Evolutionary conservation across 2,888 invertebrate genomes (phyloP).

Genomic region (Ornithoptera alexandrae): DNA sequence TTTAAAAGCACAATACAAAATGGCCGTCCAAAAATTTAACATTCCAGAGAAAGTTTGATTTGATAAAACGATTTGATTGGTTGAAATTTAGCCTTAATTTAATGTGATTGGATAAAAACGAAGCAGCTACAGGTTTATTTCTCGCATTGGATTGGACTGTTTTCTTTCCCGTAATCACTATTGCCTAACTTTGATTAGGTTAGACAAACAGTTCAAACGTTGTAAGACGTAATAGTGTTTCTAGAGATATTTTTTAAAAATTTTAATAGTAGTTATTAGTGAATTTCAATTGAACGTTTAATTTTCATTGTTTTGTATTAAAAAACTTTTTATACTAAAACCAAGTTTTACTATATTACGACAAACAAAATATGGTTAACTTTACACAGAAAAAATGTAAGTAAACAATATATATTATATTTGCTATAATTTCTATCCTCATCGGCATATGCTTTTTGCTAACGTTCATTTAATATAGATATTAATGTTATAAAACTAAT

Average conservation of each 20-base stretch:
- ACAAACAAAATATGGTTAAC: neutral
- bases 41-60: slow-evolving; percentile 36
- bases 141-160: neutral
- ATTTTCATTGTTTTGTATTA: neutral
- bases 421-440: neutral
- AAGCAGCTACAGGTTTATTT: neutral
- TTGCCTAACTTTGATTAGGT: neutral
- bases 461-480: too few relatives aligned
- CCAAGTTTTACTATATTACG: neutral
- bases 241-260: too few relatives aligned
- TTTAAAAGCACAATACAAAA: slow-evolving; percentile 48
- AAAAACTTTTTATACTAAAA: neutral
- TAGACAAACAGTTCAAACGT: neutral
- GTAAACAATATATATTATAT: neutral
- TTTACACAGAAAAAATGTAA: neutral
- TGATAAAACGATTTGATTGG: slow-evolving; percentile 23
- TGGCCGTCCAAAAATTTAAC: slow-evolving; percentile 43
- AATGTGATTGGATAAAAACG: slow-evolving; percentile 14
- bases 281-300: neutral
- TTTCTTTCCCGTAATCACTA: neutral
- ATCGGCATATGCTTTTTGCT: too few relatives aligned
- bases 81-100: neutral
- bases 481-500: too few relatives aligned
- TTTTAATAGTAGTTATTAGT: too few relatives aligned
- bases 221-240: too few relatives aligned